phyloP scores from a whole-genome alignment of 1,140 invertebrate genomes.

The Drosophila ogumai region DNA sequence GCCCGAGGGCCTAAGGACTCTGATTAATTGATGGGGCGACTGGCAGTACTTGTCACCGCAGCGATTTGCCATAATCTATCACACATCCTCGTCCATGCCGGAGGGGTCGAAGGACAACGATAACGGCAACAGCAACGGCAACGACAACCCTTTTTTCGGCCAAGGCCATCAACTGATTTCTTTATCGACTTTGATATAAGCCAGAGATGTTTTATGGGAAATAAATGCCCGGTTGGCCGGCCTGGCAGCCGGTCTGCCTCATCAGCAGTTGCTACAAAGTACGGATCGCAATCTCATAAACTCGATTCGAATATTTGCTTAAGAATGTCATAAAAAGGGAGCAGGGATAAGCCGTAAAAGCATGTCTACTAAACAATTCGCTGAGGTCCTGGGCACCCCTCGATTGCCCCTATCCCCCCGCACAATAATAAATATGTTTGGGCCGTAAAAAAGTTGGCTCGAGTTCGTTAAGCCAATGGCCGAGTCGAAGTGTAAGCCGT shows the following conservation, averaged over 20 bases:
- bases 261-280: constrained; percentile 71
- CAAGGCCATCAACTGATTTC: constrained; percentile 51
- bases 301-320: constrained; percentile 69
- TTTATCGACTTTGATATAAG: constrained; percentile 69
- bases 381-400: constrained; percentile 1
- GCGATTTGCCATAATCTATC: constrained; percentile 48
- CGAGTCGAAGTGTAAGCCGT: constrained; percentile 14
- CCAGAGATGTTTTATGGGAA: constrained; percentile 61
- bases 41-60: constrained; percentile 42
- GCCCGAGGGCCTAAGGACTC: constrained; percentile 15
- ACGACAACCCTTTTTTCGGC: constrained; percentile 31
- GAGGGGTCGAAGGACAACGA: constrained; percentile 2
- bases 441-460: constrained; percentile 67
- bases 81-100: constrained; percentile 7
- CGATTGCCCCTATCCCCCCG: not conserved
- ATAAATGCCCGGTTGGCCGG: constrained; percentile 63
- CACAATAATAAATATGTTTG: constrained; percentile 67
- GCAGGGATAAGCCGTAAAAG: constrained; percentile 62
- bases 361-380: constrained; percentile 45
- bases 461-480: constrained; percentile 41
- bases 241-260: constrained; percentile 35
- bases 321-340: constrained; percentile 64
- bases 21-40: constrained; percentile 70
- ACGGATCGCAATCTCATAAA: constrained; percentile 62
- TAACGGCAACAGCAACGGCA: not conserved